Evolutionary conservation across 2,888 invertebrate species (phyloP).

Genomic region (Trachelus tabidus): DNA sequence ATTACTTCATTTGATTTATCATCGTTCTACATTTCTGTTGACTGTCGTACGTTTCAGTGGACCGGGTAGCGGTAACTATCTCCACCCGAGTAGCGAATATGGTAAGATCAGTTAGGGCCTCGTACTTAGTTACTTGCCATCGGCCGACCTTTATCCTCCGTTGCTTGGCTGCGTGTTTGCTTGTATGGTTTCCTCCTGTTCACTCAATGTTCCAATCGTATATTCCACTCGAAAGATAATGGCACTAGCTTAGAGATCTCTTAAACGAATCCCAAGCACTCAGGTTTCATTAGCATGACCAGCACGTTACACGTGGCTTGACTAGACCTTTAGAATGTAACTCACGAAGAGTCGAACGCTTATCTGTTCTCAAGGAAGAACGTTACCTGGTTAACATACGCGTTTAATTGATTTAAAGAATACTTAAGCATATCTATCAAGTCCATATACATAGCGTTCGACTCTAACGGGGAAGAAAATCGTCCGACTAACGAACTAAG

Average conservation of each 20-base stretch:
- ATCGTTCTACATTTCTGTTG: conserved; percentile 54
- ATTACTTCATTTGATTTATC: conserved; percentile 23
- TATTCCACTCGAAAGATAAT: background rate
- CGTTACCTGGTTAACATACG: background rate
- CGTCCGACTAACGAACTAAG: conserved; percentile 9
- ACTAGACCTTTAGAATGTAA: background rate
- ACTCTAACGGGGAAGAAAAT: background rate
- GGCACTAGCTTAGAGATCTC: background rate
- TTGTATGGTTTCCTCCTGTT: background rate
- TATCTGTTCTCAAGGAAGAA: background rate
- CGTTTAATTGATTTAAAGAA: background rate
- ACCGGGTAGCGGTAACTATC: conserved; percentile 65
- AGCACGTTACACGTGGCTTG: background rate
- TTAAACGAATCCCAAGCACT: background rate
- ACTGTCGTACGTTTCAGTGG: conserved; percentile 65
- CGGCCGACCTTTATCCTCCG: background rate
- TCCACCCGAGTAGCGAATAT: conserved; percentile 65
- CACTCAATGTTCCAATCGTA: background rate
- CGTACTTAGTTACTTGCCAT: background rate
- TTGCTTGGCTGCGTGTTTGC: background rate
- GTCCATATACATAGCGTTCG: background rate
- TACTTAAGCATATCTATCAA: background rate
- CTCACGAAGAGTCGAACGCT: background rate
- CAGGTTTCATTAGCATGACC: background rate
- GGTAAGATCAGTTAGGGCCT: conserved; percentile 61